Conservation (phyloP, 1,140 invertebrate genomes). For the Saccostrea cuccullata region DNA sequence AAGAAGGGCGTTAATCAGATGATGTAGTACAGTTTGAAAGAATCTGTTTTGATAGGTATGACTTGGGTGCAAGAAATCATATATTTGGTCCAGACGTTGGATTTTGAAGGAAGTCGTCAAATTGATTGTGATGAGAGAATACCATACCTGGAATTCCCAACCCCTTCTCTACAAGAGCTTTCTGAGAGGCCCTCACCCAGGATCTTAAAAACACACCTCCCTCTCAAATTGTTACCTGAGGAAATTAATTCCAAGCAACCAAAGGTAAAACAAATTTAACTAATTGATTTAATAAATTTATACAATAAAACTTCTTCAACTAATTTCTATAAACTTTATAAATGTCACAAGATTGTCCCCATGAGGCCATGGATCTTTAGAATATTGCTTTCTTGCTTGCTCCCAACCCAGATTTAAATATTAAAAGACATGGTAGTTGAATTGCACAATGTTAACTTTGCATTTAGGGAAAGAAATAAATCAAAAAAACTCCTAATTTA, state of each 20-base stretch:
- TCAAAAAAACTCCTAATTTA: no score
- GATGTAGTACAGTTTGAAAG: neutral
- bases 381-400: no score
- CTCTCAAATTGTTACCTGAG: conserved; percentile 77
- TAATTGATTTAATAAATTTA: no score
- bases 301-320: no score
- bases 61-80: conserved; percentile 82
- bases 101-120: conserved; percentile 75
- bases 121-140: conserved; percentile 78
- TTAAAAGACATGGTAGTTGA: no score
- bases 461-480: no score
- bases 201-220: conserved; percentile 80
- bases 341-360: no score
- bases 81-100: conserved; percentile 77
- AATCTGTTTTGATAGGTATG: conserved; percentile 74
- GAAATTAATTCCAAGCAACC: conserved; percentile 81
- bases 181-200: conserved; percentile 71
- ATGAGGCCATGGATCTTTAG: no score
- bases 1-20: no score
- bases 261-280: neutral
- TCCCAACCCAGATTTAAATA: no score
- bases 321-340: no score
- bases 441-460: no score
- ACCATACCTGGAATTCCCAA: conserved; percentile 80
- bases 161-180: conserved; percentile 77